These are phyloP conservation scores for Thinocorus orbignyianus DNA, from an alignment of 2,113 vertebrate species.

Conservation along the genomic window DNA sequence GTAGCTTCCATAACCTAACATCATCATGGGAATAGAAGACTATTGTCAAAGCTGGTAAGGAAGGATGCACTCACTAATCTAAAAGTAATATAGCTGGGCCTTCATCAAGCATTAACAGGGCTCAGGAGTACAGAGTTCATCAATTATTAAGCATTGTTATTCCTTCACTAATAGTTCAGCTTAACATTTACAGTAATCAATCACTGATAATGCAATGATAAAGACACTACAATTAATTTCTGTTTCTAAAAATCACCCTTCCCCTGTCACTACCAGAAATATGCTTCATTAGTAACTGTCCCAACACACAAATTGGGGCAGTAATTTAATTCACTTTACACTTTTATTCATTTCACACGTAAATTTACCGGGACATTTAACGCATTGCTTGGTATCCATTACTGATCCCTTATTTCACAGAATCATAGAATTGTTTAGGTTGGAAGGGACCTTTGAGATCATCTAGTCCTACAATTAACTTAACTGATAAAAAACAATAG, in stretches of 20 bases:
- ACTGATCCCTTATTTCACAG: not conserved
- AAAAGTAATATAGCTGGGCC: constrained; percentile 4
- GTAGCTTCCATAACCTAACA: not conserved
- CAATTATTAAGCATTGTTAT: constrained; percentile 34
- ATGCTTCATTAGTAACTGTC: not conserved
- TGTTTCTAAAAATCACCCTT: not conserved
- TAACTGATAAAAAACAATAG: too few species aligned
- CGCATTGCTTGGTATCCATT: not conserved
- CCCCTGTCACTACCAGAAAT: not conserved
- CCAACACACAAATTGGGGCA: not conserved
- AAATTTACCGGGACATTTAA: not conserved
- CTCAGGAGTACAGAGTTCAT: constrained; percentile 17
- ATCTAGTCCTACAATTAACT: too few species aligned
- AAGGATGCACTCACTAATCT: constrained; percentile 20
- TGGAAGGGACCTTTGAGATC: too few species aligned
- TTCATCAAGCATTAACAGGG: constrained; percentile 7
- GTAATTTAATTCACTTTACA: not conserved
- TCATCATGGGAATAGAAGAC: not conserved
- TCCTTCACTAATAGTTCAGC: constrained; percentile 10
- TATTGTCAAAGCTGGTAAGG: not conserved
- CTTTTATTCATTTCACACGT: not conserved
- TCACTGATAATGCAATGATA: constrained; percentile 9
- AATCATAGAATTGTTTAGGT: too few species aligned
- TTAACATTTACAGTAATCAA: not conserved
- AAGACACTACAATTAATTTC: constrained; percentile 29